phyloP scores from a whole-genome alignment of 2,888 invertebrate genomes.

The Drosophila conformis region DNA sequence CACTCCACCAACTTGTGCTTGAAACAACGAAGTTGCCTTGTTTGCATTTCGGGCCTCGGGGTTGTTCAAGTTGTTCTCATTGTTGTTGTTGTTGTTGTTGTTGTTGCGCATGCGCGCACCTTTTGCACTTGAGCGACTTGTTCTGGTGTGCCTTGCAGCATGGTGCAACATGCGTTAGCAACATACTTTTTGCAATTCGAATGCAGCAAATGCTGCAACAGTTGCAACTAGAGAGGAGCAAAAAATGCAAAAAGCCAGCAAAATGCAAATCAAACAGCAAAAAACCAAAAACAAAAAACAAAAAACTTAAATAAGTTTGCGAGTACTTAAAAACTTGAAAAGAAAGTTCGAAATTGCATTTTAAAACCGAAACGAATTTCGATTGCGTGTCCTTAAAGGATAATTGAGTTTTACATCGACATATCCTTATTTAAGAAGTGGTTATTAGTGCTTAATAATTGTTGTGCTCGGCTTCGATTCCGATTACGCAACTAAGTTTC shows the following conservation, averaged over 20 bases:
- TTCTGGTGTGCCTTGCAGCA: slow-evolving; percentile 49
- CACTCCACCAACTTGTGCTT: slow-evolving; percentile 1
- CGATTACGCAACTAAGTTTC: background rate
- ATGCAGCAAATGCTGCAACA: slow-evolving; percentile 35
- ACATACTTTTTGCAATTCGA: slow-evolving; percentile 59
- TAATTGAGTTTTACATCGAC: background rate
- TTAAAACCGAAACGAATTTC: background rate
- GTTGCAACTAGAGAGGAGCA: slow-evolving; percentile 32
- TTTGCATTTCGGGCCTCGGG: slow-evolving; percentile 49
- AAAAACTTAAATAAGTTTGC: background rate
- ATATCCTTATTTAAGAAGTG: background rate
- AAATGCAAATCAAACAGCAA: background rate
- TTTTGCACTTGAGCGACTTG: slow-evolving; percentile 66
- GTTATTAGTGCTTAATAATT: background rate
- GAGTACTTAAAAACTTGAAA: background rate
- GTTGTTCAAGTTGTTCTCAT: slow-evolving; percentile 43
- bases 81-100: slow-evolving; percentile 44
- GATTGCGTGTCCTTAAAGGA: background rate
- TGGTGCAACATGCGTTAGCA: slow-evolving; percentile 69
- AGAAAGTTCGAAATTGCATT: background rate
- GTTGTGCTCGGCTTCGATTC: background rate
- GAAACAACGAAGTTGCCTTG: slow-evolving; percentile 52
- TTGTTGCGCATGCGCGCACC: slow-evolving; percentile 71
- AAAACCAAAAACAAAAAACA: background rate
- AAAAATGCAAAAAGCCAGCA: background rate